Conservation (phyloP, 1,140 invertebrate genomes). For the Papilio glaucus region DNA sequence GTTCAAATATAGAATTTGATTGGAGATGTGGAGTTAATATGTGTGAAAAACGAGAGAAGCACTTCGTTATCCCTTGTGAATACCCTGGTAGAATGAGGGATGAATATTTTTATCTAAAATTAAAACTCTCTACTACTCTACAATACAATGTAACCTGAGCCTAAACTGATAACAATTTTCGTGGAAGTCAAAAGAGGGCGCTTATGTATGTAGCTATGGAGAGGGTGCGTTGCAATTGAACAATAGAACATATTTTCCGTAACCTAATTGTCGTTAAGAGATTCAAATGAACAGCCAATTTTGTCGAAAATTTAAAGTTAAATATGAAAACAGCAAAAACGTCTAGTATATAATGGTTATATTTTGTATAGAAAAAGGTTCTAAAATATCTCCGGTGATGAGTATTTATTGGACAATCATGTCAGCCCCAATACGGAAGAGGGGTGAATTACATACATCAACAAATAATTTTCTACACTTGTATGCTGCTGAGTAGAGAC, state of each 20-base stretch:
- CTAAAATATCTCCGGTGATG: no score
- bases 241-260: constrained; percentile 58
- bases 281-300: constrained; percentile 29
- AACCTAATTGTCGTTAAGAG: constrained; percentile 33
- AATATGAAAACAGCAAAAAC: background rate
- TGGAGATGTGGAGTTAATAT: no score
- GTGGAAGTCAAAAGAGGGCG: constrained; percentile 39
- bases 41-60: no score
- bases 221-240: constrained; percentile 48
- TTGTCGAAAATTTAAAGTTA: background rate
- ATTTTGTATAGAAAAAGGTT: no score
- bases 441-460: no score
- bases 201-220: background rate
- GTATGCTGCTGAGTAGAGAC: no score
- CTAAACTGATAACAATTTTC: constrained; percentile 41
- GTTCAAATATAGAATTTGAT: no score
- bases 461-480: no score
- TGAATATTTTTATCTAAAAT: background rate
- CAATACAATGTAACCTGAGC: constrained; percentile 1
- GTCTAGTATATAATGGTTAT: background rate
- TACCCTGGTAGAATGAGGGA: no score
- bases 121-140: constrained; percentile 16
- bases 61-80: no score
- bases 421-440: no score
- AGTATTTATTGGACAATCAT: no score